Evolutionary conservation across 23 tunicate genomes (phyloP).

Genomic region (Styela clava): DNA sequence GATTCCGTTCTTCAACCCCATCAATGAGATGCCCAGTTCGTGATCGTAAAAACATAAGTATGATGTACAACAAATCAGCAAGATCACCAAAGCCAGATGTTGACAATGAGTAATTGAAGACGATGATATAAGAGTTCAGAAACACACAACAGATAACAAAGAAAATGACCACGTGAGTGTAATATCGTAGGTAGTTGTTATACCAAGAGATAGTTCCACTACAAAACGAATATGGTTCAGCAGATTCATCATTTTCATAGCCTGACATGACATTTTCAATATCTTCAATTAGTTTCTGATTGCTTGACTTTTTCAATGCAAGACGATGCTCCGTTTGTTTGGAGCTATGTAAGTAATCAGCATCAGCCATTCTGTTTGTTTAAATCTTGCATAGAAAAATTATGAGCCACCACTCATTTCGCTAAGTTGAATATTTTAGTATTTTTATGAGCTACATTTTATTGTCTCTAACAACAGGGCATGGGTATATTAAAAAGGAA

Average conservation of each 20-base stretch:
- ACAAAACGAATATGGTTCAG: conserved; percentile 58
- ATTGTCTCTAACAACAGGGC: no score
- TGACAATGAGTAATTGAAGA: conserved; percentile 36
- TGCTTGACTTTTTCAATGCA: no score
- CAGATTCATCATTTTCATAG: conserved; percentile 42
- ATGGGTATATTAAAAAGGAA: no score
- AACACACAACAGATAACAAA: conserved; percentile 43
- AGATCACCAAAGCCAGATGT: neutral
- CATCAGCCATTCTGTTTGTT: no score
- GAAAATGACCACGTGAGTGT: conserved; percentile 49
- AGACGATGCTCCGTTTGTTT: no score
- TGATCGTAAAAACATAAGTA: conserved; percentile 65
- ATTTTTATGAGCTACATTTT: no score
- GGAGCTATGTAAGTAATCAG: no score
- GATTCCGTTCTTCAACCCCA: conserved; percentile 78
- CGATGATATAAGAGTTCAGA: conserved; percentile 65
- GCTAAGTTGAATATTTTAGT: no score
- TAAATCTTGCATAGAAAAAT: no score
- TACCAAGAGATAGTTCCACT: conserved; percentile 63
- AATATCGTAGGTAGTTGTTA: conserved; percentile 46
- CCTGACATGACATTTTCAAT: conserved; percentile 38
- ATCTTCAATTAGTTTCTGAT: no score
- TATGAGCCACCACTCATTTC: no score
- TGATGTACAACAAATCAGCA: conserved; percentile 55
- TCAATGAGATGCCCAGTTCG: conserved; percentile 72